Base-by-base conservation (phyloP, 2,888 invertebrate species). In the Tetrapedia diversipes region DNA sequence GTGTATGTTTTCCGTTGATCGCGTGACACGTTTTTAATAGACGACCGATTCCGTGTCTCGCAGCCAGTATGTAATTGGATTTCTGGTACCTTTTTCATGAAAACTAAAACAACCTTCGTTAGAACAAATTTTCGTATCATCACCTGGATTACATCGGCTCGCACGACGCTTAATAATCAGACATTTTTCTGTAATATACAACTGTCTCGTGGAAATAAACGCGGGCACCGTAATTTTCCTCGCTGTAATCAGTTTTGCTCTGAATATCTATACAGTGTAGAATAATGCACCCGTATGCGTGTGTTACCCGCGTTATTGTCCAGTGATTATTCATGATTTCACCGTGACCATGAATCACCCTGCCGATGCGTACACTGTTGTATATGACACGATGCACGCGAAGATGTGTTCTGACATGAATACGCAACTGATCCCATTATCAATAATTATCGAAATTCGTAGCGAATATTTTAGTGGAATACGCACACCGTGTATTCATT, bases 341-440 rank as follows among this genome's bases (percentile, higher is more conserved):
- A 78, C 64, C 77, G 67, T 81, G 83, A 81, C 64, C 81, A 72
- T 87, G 87, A 87, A 85, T 88, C 87, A 87, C 73, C 73, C 68
- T 65, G 49, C 63, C 63, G 61, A 63, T 53, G 59, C 53, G 57
- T 53, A 68, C 49, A 54, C 49, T 43, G 11, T n/a, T 49, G 47
- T 47, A 7, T 61, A 56, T 73, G 68, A 79, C n/a, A n/a, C 63
- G 77, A 77, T 74, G 79, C 66, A 71, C 70, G 73, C 19, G 19
- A 74, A 68, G 81, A 85, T 77, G 77, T 68, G 66, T 72, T 68
- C 24, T 19, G 72, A 77, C 71, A 74, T 7, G 39, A 34, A 56
- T 41, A 69, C 60, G 72, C 69, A 67, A 76, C 66, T 34, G 53
- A 69, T 43, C 10, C 34, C 56, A 34, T 11, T 67, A 47, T 43